Percentiles rank a stretch among this genome's conserved stretches.
phyloP scores from a whole-genome alignment of 2,113 vertebrate genomes.

The Nipponia nippon region DNA sequence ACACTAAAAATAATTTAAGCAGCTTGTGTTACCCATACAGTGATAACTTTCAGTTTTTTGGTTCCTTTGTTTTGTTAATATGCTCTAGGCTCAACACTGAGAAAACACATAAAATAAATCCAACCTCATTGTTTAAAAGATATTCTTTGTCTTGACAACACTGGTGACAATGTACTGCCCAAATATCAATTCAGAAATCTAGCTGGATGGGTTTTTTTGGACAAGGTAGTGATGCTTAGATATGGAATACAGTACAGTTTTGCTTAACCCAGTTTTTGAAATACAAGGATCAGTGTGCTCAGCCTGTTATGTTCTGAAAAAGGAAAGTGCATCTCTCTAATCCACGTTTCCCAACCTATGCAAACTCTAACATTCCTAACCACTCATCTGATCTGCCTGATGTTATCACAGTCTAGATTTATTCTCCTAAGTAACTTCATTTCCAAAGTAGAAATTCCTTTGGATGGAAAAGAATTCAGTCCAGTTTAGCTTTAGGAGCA shows the following conservation, averaged over 20 bases:
- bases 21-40: not conserved
- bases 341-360: not conserved
- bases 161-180: not conserved
- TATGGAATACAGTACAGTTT: not conserved
- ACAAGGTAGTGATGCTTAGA: not conserved
- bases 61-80: not conserved
- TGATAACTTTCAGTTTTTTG: accelerated
- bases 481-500: not conserved
- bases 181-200: not conserved
- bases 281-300: not conserved
- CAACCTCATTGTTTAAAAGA: not conserved
- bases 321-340: not conserved
- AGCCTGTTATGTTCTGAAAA: not conserved
- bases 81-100: not conserved
- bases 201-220: not conserved
- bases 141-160: not conserved
- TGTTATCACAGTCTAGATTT: not conserved
- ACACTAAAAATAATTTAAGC: not conserved
- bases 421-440: not conserved
- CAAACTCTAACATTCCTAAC: not conserved
- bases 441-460: not conserved
- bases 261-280: not conserved
- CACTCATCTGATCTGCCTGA: not conserved
- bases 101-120: not conserved
- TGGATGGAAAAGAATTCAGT: not conserved